Conservation (phyloP, 2,113 vertebrate species). For the Agapornis roseicollis region DNA sequence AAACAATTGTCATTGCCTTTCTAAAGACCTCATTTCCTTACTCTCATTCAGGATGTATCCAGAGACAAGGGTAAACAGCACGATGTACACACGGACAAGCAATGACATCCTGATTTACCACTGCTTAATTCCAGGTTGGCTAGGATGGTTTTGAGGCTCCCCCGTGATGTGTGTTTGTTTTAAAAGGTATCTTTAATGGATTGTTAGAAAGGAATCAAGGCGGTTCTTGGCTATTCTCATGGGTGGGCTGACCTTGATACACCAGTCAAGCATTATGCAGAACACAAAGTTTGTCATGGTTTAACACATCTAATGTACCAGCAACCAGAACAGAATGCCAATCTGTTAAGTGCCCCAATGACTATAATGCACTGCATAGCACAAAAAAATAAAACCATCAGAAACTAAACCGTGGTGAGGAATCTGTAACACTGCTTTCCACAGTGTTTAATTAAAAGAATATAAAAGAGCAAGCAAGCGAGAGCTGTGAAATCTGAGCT, state of each 20-base stretch:
- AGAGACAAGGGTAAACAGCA: constrained; percentile 4
- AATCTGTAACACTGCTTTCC: constrained; percentile 12
- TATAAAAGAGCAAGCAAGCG: neutral
- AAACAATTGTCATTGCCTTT: constrained; percentile 32
- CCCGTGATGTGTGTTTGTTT: neutral
- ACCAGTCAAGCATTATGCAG: neutral
- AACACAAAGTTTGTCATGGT: neutral
- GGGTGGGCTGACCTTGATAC: neutral
- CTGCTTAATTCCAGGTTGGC: neutral
- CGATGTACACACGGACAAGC: neutral
- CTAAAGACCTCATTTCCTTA: constrained; percentile 12
- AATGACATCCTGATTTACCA: neutral
- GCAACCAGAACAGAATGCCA: neutral
- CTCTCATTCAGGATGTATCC: neutral
- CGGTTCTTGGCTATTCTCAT: neutral
- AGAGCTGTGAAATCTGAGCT: neutral
- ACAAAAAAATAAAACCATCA: neutral
- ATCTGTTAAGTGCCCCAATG: constrained; percentile 8
- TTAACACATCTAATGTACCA: neutral
- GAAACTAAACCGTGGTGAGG: constrained; percentile 45
- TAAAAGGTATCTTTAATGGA: neutral
- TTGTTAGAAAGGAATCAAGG: neutral
- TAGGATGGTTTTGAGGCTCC: neutral
- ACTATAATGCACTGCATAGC: neutral
- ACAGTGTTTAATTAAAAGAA: constrained; percentile 46